These are phyloP conservation scores for Germaria angustata DNA, from an alignment of 2,888 invertebrate species.

Conservation along the genomic window DNA sequence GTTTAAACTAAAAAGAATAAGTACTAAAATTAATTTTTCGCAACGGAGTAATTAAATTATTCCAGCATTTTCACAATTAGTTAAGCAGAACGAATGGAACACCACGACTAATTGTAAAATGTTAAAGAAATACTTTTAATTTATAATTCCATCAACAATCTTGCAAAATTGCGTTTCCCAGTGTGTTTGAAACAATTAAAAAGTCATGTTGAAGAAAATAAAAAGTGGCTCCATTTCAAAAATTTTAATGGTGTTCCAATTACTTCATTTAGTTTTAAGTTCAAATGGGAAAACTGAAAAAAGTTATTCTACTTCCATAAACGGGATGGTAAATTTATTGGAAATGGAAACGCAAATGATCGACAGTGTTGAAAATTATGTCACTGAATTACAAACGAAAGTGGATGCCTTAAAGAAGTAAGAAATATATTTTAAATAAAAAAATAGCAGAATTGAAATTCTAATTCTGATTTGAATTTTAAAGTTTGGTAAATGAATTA, in stretches of 20 bases:
- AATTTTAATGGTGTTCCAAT: background rate
- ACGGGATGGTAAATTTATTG: slow-evolving; percentile 73
- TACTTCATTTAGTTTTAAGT: slow-evolving; percentile 11
- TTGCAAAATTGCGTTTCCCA: too few relatives aligned
- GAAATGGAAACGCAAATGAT: slow-evolving; percentile 71
- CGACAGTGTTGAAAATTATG: slow-evolving; percentile 72
- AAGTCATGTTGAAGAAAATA: too few relatives aligned
- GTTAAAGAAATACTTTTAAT: too few relatives aligned
- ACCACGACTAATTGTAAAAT: too few relatives aligned
- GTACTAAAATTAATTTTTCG: too few relatives aligned
- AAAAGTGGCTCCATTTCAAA: background rate
- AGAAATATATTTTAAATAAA: background rate
- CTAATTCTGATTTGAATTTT: background rate
- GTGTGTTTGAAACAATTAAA: too few relatives aligned
- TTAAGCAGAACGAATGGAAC: too few relatives aligned
- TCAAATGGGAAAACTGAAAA: slow-evolving; percentile 60
- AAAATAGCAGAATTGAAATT: background rate
- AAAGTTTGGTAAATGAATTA: slow-evolving; percentile 70
- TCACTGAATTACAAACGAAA: slow-evolving; percentile 71
- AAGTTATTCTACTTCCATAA: slow-evolving; percentile 74
- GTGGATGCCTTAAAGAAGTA: slow-evolving; percentile 63
- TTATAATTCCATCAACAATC: too few relatives aligned
- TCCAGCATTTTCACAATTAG: too few relatives aligned
- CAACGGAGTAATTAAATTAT: too few relatives aligned
- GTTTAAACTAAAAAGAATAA: too few relatives aligned